Conservation (phyloP, 2,888 invertebrate species). For the Athrips mouffetella region DNA sequence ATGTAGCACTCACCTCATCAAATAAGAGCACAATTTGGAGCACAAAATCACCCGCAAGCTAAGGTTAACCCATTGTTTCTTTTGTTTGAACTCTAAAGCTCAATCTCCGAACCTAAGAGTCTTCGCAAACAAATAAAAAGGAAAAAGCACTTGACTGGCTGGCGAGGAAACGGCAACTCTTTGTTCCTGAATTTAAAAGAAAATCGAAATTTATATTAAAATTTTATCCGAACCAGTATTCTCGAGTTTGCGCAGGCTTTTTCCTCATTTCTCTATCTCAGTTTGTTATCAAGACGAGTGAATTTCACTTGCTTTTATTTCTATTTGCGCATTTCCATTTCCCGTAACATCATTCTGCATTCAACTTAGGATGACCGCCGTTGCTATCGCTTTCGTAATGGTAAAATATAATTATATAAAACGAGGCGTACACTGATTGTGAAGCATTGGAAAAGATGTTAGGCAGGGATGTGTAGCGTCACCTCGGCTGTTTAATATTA, state of each 20-base stretch:
- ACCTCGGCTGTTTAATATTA: no score
- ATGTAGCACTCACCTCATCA: slow-evolving; percentile 44
- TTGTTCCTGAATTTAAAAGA: not conserved
- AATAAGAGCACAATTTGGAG: slow-evolving; percentile 26
- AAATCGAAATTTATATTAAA: not conserved
- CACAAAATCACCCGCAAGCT: slow-evolving; percentile 34
- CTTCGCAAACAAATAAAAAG: not conserved
- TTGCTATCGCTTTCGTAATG: no score
- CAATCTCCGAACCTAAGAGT: not conserved
- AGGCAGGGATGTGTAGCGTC: no score
- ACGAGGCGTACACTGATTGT: no score
- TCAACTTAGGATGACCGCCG: no score
- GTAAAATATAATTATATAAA: no score
- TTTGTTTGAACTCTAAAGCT: slow-evolving; percentile 26
- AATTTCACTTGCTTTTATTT: not conserved
- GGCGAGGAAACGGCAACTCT: not conserved
- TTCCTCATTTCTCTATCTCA: not conserved
- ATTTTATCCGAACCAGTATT: not conserved
- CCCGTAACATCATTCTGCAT: no score
- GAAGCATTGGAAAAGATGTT: no score
- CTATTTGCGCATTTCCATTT: no score
- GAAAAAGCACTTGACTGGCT: not conserved
- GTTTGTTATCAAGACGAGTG: not conserved
- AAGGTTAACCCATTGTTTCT: slow-evolving; percentile 44
- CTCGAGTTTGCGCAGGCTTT: not conserved